These are phyloP conservation scores for Drosophila repletoides DNA, from an alignment of 1,140 invertebrate genomes.

Conservation along the genomic window DNA sequence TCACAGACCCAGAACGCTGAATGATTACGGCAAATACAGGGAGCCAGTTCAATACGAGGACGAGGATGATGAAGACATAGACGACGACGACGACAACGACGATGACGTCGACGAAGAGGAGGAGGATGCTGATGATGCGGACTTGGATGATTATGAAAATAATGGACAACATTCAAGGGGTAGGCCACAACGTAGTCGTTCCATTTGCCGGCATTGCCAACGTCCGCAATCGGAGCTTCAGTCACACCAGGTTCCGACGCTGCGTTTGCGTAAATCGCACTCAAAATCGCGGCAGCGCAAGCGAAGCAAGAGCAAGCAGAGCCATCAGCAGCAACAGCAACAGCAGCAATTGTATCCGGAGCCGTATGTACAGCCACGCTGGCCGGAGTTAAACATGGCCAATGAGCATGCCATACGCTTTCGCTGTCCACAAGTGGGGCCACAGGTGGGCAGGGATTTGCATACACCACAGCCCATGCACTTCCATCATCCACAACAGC, in stretches of 20 bases:
- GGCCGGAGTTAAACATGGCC: constrained; percentile 64
- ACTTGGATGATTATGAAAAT: constrained; percentile 11
- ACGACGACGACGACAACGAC: not conserved
- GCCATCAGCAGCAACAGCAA: constrained; percentile 15
- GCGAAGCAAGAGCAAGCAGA: constrained; percentile 59
- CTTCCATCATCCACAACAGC: constrained; percentile 74
- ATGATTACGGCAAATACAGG: not conserved
- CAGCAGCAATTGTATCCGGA: constrained; percentile 16
- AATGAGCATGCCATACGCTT: constrained; percentile 78
- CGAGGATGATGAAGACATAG: not conserved
- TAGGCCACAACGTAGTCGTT: not conserved
- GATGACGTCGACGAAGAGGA: constrained; percentile 2
- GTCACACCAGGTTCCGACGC: constrained; percentile 29
- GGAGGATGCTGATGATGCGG: not conserved
- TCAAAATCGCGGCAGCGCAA: constrained; percentile 53
- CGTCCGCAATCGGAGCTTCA: constrained; percentile 57
- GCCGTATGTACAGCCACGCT: constrained; percentile 15
- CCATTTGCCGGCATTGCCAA: constrained; percentile 66
- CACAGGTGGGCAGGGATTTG: constrained; percentile 68
- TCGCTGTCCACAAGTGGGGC: constrained; percentile 78
- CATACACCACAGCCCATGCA: constrained; percentile 69
- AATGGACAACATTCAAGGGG: not conserved
- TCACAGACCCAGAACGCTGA: constrained; percentile 2
- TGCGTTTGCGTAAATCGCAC: constrained; percentile 35
- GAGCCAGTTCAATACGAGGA: constrained; percentile 15